phyloP scores from a whole-genome alignment of 2,797 vertebrate species.

The Microctenopoma steveboyesi region DNA sequence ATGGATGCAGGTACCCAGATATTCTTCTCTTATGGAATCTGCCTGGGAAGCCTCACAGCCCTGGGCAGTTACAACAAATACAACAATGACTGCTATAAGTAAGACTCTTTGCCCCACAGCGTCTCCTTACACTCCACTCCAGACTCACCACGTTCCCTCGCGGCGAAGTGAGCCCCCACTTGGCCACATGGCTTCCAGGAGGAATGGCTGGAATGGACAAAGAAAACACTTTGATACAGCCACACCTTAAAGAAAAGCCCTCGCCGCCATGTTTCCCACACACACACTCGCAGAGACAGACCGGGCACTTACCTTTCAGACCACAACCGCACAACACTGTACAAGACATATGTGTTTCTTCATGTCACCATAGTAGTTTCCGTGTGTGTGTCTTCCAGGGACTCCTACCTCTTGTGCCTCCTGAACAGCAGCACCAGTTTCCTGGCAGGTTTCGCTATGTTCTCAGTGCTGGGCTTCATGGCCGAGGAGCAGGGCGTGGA shows the following conservation, averaged over 20 bases:
- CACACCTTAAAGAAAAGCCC: slow-evolving; percentile 76
- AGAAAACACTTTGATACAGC: slow-evolving; percentile 70
- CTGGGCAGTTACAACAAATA: slow-evolving; percentile 96
- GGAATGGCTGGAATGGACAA: slow-evolving; percentile 78
- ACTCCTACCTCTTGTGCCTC: slow-evolving; percentile 89
- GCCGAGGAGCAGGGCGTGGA: slow-evolving; percentile 87
- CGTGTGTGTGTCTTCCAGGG: slow-evolving; percentile 75
- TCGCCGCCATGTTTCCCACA: slow-evolving; percentile 64
- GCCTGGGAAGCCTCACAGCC: slow-evolving; percentile 91
- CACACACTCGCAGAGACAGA: slow-evolving; percentile 9
- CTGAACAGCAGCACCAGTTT: slow-evolving; percentile 93
- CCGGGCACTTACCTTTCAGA: slow-evolving; percentile 19
- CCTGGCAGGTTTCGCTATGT: slow-evolving; percentile 92
- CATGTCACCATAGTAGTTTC: not conserved
- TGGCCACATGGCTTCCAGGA: slow-evolving; percentile 55
- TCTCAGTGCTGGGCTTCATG: slow-evolving; percentile 95
- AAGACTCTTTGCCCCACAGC: slow-evolving; percentile 51
- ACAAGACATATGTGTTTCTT: not conserved
- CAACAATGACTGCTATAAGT: slow-evolving; percentile 94
- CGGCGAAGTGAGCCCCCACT: slow-evolving; percentile 45
- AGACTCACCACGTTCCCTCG: slow-evolving; percentile 7
- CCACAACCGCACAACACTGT: slow-evolving; percentile 4
- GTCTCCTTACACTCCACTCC: slow-evolving; percentile 7
- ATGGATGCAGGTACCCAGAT: slow-evolving; percentile 96
- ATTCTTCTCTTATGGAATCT: slow-evolving; percentile 93